A percentile compares a stretch with the other conserved stretches of the same genome.
Conservation (phyloP, 35 echinoderm and acorn worm species). For the Hemicentrotus pulcherrimus region DNA sequence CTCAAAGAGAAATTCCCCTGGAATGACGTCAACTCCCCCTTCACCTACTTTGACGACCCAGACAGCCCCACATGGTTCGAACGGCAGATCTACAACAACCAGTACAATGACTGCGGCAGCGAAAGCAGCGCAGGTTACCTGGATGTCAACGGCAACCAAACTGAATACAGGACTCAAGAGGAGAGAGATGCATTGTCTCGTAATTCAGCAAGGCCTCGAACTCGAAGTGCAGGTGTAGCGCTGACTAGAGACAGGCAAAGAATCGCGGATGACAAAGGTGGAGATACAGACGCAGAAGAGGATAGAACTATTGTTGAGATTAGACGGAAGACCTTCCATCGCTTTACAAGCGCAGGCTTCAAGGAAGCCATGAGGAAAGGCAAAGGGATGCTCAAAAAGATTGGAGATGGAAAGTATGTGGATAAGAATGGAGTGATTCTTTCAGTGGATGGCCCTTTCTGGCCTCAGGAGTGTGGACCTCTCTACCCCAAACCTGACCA, state of each 20-base stretch:
- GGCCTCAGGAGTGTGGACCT: conserved; percentile 94
- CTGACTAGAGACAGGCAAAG: conserved; percentile 37
- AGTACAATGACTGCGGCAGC: neutral
- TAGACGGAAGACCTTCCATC: conserved; percentile 69
- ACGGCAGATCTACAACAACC: conserved; percentile 1
- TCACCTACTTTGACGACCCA: conserved; percentile 47
- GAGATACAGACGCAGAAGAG: conserved; percentile 45
- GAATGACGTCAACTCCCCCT: conserved; percentile 59
- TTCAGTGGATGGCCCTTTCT: conserved; percentile 92
- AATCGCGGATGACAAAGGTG: conserved; percentile 8
- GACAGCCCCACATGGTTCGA: conserved; percentile 36
- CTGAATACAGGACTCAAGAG: neutral
- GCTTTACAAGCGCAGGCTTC: conserved; percentile 85
- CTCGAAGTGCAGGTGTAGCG: neutral
- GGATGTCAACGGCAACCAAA: conserved; percentile 4
- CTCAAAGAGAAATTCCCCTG: conserved; percentile 66
- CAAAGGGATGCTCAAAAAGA: conserved; percentile 84
- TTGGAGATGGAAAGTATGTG: conserved; percentile 73
- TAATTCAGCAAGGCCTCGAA: neutral
- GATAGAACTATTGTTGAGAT: conserved; percentile 60
- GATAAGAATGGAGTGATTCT: conserved; percentile 92
- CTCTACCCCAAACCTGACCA: conserved; percentile 92
- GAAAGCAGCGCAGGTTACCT: conserved; percentile 28
- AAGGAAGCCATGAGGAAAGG: conserved; percentile 69
- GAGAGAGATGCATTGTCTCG: neutral